Percentiles rank a stretch among this genome's conserved stretches.
Evolutionary conservation across 2,888 invertebrate genomes (phyloP).

Genomic region (Romanomermis culicivorax): DNA sequence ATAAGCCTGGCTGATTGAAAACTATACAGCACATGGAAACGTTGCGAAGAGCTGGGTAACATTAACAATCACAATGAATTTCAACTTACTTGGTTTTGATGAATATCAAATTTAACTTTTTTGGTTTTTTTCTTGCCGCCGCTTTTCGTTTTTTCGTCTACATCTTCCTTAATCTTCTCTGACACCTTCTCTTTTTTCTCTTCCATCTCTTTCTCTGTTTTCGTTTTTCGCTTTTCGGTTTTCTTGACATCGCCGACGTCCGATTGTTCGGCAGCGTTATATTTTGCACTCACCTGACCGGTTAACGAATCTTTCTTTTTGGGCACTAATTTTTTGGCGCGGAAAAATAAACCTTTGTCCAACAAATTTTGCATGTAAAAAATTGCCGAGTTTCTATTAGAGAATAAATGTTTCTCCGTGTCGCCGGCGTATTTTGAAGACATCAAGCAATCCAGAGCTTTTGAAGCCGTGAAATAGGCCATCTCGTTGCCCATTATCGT

Average conservation of each 20-base stretch:
- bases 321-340: constrained; percentile 23
- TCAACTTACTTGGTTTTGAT: constrained; percentile 1
- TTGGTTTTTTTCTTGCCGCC: background rate
- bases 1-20: no score
- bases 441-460: constrained; percentile 73
- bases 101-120: constrained; percentile 5
- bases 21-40: no score
- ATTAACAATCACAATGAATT: no score
- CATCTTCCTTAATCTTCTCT: constrained; percentile 40
- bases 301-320: constrained; percentile 19
- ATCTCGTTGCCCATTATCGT: constrained; percentile 89
- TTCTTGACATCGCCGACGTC: constrained; percentile 17
- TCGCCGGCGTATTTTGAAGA: constrained; percentile 64
- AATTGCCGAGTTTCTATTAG: background rate
- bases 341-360: constrained; percentile 21
- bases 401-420: constrained; percentile 13
- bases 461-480: constrained; percentile 32
- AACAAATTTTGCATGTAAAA: constrained; percentile 14
- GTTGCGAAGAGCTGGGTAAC: no score
- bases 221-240: constrained; percentile 42
- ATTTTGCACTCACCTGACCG: no score
- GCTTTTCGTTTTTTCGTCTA: constrained; percentile 20
- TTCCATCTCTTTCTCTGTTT: constrained; percentile 31
- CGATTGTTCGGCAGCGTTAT: constrained; percentile 13
- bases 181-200: constrained; percentile 34